These are phyloP conservation scores for Papilio xuthus DNA, from an alignment of 1,140 invertebrate genomes.

Conservation along the genomic window DNA sequence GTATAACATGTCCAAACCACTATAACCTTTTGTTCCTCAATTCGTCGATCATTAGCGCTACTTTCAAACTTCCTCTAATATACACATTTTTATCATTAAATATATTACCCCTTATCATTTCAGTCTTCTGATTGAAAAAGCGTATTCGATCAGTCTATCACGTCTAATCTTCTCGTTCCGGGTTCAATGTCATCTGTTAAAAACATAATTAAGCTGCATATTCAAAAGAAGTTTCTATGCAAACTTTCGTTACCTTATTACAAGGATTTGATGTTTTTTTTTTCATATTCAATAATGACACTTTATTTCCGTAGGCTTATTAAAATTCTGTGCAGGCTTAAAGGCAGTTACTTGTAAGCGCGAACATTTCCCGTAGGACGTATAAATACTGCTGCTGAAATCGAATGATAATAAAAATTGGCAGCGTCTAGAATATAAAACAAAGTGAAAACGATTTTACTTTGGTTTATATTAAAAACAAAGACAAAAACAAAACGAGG, in stretches of 20 bases:
- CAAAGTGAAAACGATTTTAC: conserved; percentile 7
- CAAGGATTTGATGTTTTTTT: neutral
- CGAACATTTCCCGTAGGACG: conserved; percentile 16
- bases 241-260: neutral
- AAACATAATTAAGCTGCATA: too few species aligned
- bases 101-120: too few species aligned
- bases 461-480: conserved; percentile 7
- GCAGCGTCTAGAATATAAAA: conserved; percentile 14
- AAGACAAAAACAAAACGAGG: neutral
- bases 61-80: too few species aligned
- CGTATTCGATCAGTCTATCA: too few species aligned
- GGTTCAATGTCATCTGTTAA: too few species aligned
- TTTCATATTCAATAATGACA: conserved; percentile 7
- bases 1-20: too few species aligned
- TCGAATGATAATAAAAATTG: conserved; percentile 26
- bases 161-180: too few species aligned
- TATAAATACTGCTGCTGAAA: conserved; percentile 24
- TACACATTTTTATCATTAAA: too few species aligned
- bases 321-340: conserved; percentile 15
- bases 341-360: conserved; percentile 22
- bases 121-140: too few species aligned
- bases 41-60: too few species aligned
- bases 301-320: conserved; percentile 4
- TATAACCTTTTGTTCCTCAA: too few species aligned
- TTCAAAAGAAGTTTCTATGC: neutral